These are phyloP conservation scores for Hydrochoerus hydrochaeris DNA, from an alignment of 2,113 vertebrate species.

Conservation along the genomic window DNA sequence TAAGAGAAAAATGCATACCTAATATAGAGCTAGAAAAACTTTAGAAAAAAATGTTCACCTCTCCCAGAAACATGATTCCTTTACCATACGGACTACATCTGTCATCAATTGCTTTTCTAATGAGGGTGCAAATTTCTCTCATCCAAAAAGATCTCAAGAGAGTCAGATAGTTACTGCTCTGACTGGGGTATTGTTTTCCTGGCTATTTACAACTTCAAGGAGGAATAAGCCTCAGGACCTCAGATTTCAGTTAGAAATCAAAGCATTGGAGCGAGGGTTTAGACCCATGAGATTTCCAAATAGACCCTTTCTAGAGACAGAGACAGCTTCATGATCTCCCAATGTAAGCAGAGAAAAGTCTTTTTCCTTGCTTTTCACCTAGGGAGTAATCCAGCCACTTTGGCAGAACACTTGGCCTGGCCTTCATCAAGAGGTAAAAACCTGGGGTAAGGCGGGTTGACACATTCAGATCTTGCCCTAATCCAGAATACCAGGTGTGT, in stretches of 20 bases:
- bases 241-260: slow-evolving; percentile 42
- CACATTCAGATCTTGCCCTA: neutral
- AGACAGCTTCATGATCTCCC: neutral
- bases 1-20: neutral
- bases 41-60: neutral
- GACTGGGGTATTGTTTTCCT: neutral
- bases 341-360: slow-evolving; percentile 44
- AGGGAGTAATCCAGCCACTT: neutral
- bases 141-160: neutral
- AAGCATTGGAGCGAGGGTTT: neutral
- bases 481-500: neutral
- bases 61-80: slow-evolving; percentile 40
- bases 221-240: neutral
- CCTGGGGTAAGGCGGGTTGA: neutral
- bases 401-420: neutral
- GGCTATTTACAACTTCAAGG: neutral
- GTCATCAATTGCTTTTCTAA: neutral
- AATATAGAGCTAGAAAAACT: neutral
- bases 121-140: neutral
- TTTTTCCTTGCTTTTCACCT: neutral
- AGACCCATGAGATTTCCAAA: neutral
- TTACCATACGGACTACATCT: neutral
- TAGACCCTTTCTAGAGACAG: neutral
- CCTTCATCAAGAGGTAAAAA: slow-evolving; percentile 1
- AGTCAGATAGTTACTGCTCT: neutral